Evolutionary conservation across 1,140 invertebrate species (phyloP).

Genomic region (Antheraea mylitta): DNA sequence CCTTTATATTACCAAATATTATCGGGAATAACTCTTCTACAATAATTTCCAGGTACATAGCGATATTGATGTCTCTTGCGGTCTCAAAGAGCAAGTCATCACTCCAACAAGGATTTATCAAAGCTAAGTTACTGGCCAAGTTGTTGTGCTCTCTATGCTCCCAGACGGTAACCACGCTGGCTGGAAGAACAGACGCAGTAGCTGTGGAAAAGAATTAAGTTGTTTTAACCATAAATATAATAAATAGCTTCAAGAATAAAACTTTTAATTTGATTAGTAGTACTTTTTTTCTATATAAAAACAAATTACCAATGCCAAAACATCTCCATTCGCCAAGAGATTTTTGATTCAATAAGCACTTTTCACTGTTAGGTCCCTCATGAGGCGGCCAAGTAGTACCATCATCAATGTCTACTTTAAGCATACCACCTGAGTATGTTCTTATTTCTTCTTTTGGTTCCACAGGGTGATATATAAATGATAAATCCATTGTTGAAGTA

Average conservation of each 20-base stretch:
- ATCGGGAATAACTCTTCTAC: constrained; percentile 82
- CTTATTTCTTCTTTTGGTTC: neutral
- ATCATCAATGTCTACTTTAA: neutral
- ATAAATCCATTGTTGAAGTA: neutral
- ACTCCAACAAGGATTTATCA: constrained; percentile 83
- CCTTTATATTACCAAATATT: constrained; percentile 62
- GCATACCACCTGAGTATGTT: neutral
- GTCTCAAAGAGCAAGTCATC: constrained; percentile 84
- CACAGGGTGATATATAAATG: neutral
- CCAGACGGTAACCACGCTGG: constrained; percentile 40
- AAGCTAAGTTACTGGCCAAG: constrained; percentile 78
- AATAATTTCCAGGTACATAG: constrained; percentile 80
- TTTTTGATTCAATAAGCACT: neutral
- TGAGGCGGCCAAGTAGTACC: neutral
- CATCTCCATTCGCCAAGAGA: neutral
- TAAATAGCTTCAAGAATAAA: too few relatives aligned
- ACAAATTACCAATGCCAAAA: too few relatives aligned
- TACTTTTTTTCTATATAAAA: too few relatives aligned
- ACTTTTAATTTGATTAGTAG: too few relatives aligned
- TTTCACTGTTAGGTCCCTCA: neutral
- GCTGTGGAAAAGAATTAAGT: neutral
- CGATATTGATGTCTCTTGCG: constrained; percentile 81
- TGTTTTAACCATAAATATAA: too few relatives aligned
- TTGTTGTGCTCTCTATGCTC: constrained; percentile 85
- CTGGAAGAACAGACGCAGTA: constrained; percentile 19